Conservation (phyloP, 2,888 invertebrate genomes). For the Artemia sinica region DNA sequence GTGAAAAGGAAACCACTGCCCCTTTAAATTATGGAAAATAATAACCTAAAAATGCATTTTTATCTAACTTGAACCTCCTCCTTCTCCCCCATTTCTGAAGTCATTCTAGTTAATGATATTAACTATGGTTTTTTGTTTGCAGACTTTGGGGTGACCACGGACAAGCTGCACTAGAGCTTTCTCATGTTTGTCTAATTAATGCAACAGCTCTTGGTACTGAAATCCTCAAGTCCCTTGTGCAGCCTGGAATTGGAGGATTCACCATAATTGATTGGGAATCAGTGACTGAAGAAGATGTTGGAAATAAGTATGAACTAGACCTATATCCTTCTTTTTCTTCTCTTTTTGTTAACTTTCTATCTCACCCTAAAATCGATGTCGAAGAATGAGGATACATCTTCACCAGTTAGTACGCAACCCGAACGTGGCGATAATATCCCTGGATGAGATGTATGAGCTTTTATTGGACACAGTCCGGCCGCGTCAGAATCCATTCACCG, state of each 20-base stretch:
- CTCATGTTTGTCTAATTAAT: conserved; percentile 81
- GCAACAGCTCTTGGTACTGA: conserved; percentile 87
- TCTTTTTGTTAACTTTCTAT: no score
- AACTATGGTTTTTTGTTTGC: conserved; percentile 21
- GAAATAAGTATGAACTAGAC: conserved; percentile 51
- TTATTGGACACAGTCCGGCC: no score
- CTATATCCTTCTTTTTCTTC: no score
- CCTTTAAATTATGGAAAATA: not conserved
- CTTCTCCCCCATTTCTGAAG: no score
- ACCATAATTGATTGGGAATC: conserved; percentile 80
- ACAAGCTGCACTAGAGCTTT: conserved; percentile 66
- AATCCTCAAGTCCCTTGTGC: conserved; percentile 75
- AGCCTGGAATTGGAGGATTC: conserved; percentile 81
- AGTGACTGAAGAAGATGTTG: conserved; percentile 76
- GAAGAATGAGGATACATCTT: no score
- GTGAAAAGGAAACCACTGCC: conserved; percentile 23
- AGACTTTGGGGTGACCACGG: conserved; percentile 98
- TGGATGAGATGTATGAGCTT: no score
- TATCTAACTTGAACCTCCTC: conserved; percentile 16
- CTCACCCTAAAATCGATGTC: no score
- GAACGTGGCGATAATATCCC: no score
- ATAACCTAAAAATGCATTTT: no score
- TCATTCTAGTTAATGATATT: no score
- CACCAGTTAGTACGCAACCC: no score
- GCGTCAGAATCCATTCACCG: no score